Evolutionary conservation across 2,888 invertebrate species (phyloP).

Genomic region (Chymomyza fuscimana): DNA sequence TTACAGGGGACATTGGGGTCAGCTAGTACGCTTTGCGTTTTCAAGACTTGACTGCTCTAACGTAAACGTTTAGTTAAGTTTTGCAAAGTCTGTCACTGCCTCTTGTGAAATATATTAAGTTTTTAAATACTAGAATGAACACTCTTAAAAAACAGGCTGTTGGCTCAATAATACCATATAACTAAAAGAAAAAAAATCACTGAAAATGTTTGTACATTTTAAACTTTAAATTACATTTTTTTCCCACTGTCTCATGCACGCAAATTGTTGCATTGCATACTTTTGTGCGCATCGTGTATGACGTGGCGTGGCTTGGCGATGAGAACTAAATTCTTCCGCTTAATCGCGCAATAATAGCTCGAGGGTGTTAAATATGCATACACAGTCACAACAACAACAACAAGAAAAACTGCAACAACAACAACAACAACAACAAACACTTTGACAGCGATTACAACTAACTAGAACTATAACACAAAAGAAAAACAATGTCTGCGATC

Average conservation of each 20-base stretch:
- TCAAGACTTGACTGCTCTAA: too few relatives aligned
- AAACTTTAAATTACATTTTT: not conserved
- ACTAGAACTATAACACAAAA: constrained; percentile 24
- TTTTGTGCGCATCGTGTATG: constrained; percentile 35
- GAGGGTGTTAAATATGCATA: constrained; percentile 50
- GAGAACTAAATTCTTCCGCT: constrained; percentile 43
- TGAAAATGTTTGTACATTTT: too few relatives aligned
- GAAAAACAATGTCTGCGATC: not conserved
- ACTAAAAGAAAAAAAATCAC: too few relatives aligned
- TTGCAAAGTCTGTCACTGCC: too few relatives aligned
- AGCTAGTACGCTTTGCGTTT: too few relatives aligned
- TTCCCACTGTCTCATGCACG: constrained; percentile 9
- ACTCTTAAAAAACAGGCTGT: too few relatives aligned
- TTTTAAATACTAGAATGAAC: too few relatives aligned
- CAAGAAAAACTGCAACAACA: too few relatives aligned
- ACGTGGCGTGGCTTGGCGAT: constrained; percentile 42
- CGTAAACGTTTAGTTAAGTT: too few relatives aligned
- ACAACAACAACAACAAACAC: not conserved
- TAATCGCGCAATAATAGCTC: constrained; percentile 63
- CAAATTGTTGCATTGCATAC: constrained; percentile 30
- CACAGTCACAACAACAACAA: constrained; percentile 25
- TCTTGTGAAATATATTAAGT: too few relatives aligned
- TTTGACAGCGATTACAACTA: constrained; percentile 36
- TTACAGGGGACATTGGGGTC: too few relatives aligned
- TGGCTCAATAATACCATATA: too few relatives aligned